Evolutionary conservation across 2,797 vertebrate genomes (phyloP).

Genomic region (Microchirus variegatus): DNA sequence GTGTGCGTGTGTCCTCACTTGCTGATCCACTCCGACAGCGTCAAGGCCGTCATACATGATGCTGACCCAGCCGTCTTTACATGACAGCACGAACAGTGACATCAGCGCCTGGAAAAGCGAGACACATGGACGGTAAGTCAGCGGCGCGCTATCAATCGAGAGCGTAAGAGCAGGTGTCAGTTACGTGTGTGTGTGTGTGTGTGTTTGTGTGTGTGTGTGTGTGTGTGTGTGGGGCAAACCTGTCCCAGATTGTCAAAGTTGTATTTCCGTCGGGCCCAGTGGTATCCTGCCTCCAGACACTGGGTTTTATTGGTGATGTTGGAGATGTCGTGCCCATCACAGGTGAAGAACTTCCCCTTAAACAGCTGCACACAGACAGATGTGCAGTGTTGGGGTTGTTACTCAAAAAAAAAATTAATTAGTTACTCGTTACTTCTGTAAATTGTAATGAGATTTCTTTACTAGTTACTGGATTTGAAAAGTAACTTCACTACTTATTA

Average conservation of each 20-base stretch:
- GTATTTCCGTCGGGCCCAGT: conserved; percentile 92
- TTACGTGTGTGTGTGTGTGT: conserved; percentile 3
- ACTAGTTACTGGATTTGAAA: too few species aligned
- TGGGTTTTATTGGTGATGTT: conserved; percentile 91
- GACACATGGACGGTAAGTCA: conserved; percentile 16
- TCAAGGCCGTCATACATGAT: conserved; percentile 97
- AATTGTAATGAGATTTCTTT: too few species aligned
- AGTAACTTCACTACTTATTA: too few species aligned
- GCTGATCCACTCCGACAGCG: conserved; percentile 91
- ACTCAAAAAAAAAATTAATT: too few species aligned
- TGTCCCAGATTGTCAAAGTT: conserved; percentile 98
- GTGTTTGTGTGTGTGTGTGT: conserved; percentile 4
- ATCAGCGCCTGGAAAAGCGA: conserved; percentile 86
- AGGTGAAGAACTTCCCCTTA: conserved; percentile 96
- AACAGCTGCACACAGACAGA: conserved; percentile 85
- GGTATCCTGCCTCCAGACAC: conserved; percentile 85
- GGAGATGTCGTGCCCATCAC: conserved; percentile 88
- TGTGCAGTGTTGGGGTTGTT: too few species aligned
- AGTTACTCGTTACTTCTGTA: too few species aligned
- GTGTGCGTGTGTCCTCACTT: conserved; percentile 77
- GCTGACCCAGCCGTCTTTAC: conserved; percentile 97
- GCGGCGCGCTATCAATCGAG: conserved; percentile 21
- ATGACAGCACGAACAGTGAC: conserved; percentile 95
- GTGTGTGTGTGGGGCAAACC: conserved; percentile 74
- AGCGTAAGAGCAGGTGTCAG: background rate